Percentiles rank a stretch among this genome's conserved stretches.
Evolutionary conservation across 2,797 vertebrate species (phyloP).

Genomic region (Anguilla pacifica): DNA sequence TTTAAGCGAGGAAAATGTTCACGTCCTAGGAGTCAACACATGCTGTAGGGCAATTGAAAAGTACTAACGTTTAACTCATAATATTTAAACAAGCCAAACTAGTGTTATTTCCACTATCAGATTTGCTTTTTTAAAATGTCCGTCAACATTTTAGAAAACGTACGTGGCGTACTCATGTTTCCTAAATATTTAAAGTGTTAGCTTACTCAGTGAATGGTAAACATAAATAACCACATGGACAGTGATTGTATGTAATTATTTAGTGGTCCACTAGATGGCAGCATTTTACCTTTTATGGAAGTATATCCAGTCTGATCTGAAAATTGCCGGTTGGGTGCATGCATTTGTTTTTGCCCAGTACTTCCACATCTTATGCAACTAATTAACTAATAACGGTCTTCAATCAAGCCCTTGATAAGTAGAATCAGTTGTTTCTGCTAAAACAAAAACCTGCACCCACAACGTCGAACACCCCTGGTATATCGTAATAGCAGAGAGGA

Average conservation of each 20-base stretch:
- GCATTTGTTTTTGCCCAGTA: too few species aligned
- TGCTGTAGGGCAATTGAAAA: neutral
- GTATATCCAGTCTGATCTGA: neutral
- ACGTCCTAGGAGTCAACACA: neutral
- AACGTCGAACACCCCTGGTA: too few species aligned
- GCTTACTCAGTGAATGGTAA: too few species aligned
- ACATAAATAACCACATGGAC: neutral
- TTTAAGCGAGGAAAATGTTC: neutral
- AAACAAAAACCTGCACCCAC: too few species aligned
- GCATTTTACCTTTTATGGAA: neutral
- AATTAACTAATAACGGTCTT: too few species aligned
- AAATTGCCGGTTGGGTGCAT: neutral
- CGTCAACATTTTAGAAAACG: neutral
- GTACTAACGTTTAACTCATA: neutral
- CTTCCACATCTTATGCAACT: too few species aligned
- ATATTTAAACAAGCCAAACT: neutral
- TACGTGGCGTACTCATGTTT: neutral
- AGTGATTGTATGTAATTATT: neutral
- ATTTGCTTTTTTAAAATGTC: neutral
- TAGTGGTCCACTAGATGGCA: neutral
- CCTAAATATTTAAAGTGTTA: neutral
- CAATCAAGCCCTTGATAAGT: too few species aligned
- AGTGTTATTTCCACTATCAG: neutral
- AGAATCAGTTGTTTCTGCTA: too few species aligned
- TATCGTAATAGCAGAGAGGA: too few species aligned